Evolutionary conservation across 2,113 vertebrate species (phyloP), one percentile per base, ranked within the genome.

Genomic region (Psittacus erithacus): DNA sequence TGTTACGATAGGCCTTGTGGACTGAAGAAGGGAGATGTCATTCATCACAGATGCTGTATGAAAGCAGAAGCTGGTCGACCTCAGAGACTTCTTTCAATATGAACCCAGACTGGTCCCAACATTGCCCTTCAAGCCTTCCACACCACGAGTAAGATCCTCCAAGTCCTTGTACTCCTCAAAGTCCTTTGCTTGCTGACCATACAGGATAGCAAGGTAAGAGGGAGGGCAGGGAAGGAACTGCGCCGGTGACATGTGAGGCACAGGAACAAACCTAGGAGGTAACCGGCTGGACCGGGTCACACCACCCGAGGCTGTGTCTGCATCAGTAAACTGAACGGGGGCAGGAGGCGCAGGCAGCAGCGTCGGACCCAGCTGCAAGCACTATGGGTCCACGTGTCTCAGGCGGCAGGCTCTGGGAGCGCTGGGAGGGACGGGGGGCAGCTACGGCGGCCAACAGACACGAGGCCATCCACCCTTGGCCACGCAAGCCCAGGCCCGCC

Each of bases 251-350:
- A 14, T 9, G 7, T 2, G 28, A 25, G 14, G 8, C 2, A 1
- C 50, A n/a, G 41, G 39, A 64, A n/a, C 35, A 12, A 17, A 14
- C 20, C 27, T 22, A 5, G 17, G 14, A 50, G n/a, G 14, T 24
- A 17, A 63, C 23, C 16, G 29, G 44, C 50, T 4, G 5, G 28
- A 43, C 15, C 14, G 27, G 43, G 15, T 49, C 47, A 31, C 47
- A 22, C 27, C 86, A 67, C 67, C 63, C 4, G 13, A 44, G 23
- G 39, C 38, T 1, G 15, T 1, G 13, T 5, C 50, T 38, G 6
- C 3, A 8, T 3, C 27, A 12, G n/a, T 1, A 17, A 17, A 46
- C 29, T 2, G 6, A 10, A 22, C 5, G 0, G 12, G 14, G 10
- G 9, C 38, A 5, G 35, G 67, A 11, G 28, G 11, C 1, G 11